Base-by-base conservation (phyloP, 1,140 invertebrate genomes). In the Conus ventricosus region DNA sequence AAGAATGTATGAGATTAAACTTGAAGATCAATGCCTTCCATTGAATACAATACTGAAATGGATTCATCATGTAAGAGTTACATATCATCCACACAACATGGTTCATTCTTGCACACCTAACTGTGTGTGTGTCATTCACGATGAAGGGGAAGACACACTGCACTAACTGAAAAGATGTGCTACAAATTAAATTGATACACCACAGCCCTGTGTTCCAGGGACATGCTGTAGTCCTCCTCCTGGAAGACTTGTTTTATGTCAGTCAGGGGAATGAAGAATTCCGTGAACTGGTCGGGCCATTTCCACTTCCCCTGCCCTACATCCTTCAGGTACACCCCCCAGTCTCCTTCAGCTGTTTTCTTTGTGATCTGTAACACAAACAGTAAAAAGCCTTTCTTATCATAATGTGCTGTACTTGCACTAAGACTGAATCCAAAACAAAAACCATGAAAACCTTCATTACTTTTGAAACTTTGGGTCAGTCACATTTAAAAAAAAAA, bases 301-400 rank as follows among this genome's bases (percentile, higher is more conserved):
- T 63, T 63, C 60, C 60, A 63, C 60, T 63, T 63, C 60, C 60
- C 17, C 11, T 63, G 11, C 60, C 10, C 60, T 63, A 76, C 5
- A 76, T 76, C 71, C 71, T 76, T 76, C 71, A 76, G 71, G 71
- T 76, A 76, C 71, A 76, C 71, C 71, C 71, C 71, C 71, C 71
- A 76, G 71, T 76, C n/a, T 76, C 71, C 71, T 25, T 76, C 71
- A n/a, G 71, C 71, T n/a, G 71, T 76, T 25, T 76, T 76, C 71
- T 76, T 76, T 6, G 71, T 76, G 71, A 76, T 76, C 71, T 76
- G 71, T n/a, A 76, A 76, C 71, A 76, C 8, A 25, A 10, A n/a
- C 1, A 76, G 4, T n/a, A 8, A 63, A 63, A 63, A 39, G 39
- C 60, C 60, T 63, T 63, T 63, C 60, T 13, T 1, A 63, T 63